These are phyloP conservation scores for Phalacrocorax pelagicus DNA, from an alignment of 2,113 vertebrate species.

Conservation along the genomic window DNA sequence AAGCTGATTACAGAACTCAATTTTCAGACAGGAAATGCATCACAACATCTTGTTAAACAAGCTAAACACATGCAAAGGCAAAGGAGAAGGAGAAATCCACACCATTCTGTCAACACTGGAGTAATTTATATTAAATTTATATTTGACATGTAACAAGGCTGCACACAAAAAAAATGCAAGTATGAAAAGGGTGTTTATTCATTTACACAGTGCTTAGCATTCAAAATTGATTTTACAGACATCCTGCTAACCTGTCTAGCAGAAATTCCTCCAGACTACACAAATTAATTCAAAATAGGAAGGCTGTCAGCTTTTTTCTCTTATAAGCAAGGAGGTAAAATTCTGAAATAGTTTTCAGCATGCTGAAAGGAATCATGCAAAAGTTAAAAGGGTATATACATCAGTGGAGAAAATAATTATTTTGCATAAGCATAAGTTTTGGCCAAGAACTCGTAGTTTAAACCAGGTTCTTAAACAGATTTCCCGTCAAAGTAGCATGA, in stretches of 20 bases:
- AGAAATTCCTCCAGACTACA: constrained; percentile 34
- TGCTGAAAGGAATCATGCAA: background rate
- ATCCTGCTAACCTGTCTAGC: constrained; percentile 45
- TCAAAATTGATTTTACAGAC: constrained; percentile 57
- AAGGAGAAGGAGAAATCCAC: constrained; percentile 21
- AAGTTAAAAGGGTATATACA: background rate
- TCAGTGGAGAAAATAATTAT: background rate
- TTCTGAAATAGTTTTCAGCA: background rate
- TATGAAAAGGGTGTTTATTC: constrained; percentile 40
- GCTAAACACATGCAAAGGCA: background rate
- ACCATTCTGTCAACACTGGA: constrained; percentile 1
- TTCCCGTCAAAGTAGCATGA: background rate
- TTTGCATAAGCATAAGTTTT: background rate
- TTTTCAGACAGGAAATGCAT: constrained; percentile 17
- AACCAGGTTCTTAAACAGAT: background rate
- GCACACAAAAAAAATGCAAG: constrained; percentile 1
- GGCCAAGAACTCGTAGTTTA: background rate
- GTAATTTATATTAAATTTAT: constrained; percentile 1
- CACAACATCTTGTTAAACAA: constrained; percentile 20
- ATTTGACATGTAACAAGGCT: constrained; percentile 10
- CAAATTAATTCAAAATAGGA: constrained; percentile 20
- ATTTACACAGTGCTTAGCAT: constrained; percentile 30
- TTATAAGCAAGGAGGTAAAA: background rate
- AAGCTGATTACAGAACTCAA: background rate
- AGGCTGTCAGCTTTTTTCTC: background rate